Conservation (phyloP, 2,797 vertebrate species). For the Epinephelus awoara region DNA sequence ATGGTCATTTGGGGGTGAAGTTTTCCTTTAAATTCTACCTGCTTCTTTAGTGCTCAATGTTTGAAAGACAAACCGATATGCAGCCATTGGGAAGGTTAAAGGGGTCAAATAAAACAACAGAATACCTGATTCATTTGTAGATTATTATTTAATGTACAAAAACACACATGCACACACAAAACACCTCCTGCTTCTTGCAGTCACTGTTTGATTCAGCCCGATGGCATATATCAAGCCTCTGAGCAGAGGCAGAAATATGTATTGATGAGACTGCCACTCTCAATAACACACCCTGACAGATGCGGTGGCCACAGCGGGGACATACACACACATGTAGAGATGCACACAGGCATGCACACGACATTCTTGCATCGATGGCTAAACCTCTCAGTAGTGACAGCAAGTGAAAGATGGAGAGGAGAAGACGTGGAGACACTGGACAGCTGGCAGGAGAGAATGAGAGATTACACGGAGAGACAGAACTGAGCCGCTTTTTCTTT, state of each 20-base stretch:
- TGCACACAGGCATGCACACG: constrained; percentile 20
- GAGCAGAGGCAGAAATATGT: constrained; percentile 67
- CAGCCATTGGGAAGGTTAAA: background rate
- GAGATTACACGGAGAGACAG: background rate
- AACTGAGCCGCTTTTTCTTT: constrained; percentile 8
- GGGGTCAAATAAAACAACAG: background rate
- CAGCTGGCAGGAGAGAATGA: constrained; percentile 21
- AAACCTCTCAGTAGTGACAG: constrained; percentile 29
- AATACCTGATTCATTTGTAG: constrained; percentile 5
- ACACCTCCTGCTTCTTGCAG: constrained; percentile 44
- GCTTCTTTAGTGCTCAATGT: background rate
- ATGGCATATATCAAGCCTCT: constrained; percentile 60
- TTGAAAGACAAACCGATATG: constrained; percentile 3
- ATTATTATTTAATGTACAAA: constrained; percentile 39
- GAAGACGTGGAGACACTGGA: background rate
- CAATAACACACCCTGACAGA: constrained; percentile 77
- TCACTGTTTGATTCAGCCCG: constrained; percentile 52
- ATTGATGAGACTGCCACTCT: constrained; percentile 82
- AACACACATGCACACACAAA: constrained; percentile 39
- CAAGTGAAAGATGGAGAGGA: constrained; percentile 24
- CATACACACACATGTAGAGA: constrained; percentile 42
- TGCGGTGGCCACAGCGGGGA: constrained; percentile 57
- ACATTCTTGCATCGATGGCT: constrained; percentile 41
- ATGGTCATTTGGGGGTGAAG: too few relatives aligned
- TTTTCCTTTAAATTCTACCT: background rate